These are phyloP conservation scores for Musca domestica DNA, from an alignment of 1,140 invertebrate genomes.

Conservation along the genomic window DNA sequence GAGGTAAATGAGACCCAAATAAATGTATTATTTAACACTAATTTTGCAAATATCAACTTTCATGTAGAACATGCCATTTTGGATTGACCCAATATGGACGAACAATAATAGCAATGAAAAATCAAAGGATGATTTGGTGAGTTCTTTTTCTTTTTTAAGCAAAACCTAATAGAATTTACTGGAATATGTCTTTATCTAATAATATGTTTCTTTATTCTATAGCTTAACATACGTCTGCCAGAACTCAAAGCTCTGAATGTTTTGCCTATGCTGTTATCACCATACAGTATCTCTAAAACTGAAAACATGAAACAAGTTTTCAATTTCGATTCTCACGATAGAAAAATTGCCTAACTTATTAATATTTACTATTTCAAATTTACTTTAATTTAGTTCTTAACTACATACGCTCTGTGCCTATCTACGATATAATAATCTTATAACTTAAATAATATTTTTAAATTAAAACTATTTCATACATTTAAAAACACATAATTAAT, in stretches of 20 bases:
- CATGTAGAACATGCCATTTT: constrained; percentile 39
- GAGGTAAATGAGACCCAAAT: constrained; percentile 39
- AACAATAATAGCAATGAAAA: constrained; percentile 31
- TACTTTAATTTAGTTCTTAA: constrained; percentile 7
- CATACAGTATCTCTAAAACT: constrained; percentile 47
- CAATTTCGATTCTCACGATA: constrained; percentile 46
- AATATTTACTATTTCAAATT: background rate
- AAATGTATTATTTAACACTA: background rate
- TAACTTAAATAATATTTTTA: too few species aligned
- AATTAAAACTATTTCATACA: too few species aligned
- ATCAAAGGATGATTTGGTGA: constrained; percentile 33
- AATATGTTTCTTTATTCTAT: background rate
- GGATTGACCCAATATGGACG: constrained; percentile 51
- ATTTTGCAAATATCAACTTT: too few species aligned
- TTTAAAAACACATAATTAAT: too few species aligned
- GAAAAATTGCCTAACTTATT: constrained; percentile 42
- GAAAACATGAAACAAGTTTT: constrained; percentile 50
- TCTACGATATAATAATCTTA: too few species aligned
- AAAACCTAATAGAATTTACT: too few species aligned
- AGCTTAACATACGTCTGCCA: constrained; percentile 39
- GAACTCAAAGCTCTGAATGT: constrained; percentile 40
- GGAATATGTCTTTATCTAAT: background rate
- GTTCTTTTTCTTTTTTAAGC: constrained; percentile 18
- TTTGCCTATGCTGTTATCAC: constrained; percentile 42
- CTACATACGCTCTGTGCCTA: background rate